Conservation (phyloP, 1,140 invertebrate species). For the Drosophila pruinosa region DNA sequence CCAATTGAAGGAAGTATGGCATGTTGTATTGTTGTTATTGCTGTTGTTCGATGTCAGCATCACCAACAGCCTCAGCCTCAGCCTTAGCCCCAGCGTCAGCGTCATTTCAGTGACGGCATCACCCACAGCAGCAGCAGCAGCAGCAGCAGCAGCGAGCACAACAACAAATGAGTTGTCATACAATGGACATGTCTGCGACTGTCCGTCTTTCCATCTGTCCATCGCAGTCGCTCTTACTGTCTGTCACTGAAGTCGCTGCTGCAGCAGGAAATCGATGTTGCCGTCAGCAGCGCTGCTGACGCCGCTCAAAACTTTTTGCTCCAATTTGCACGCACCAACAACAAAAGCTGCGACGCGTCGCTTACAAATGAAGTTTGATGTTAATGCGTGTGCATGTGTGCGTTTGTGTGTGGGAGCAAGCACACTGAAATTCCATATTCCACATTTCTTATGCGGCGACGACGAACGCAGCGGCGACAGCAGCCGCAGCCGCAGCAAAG, state of each 20-base stretch:
- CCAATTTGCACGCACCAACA: slow-evolving; percentile 61
- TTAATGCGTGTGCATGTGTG: background rate
- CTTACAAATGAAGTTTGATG: slow-evolving; percentile 15
- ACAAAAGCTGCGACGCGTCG: slow-evolving; percentile 38
- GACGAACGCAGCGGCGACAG: slow-evolving; percentile 44
- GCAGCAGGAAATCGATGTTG: slow-evolving; percentile 44
- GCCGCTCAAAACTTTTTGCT: slow-evolving; percentile 37
- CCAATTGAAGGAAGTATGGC: slow-evolving; percentile 59
- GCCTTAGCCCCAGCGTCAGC: background rate
- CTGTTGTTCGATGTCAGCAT: background rate
- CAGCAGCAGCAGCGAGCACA: slow-evolving; percentile 17
- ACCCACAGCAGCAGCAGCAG: slow-evolving; percentile 49
- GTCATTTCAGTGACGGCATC: slow-evolving; percentile 57
- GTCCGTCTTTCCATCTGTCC: slow-evolving; percentile 7
- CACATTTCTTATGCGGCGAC: slow-evolving; percentile 61
- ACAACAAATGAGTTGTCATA: slow-evolving; percentile 68
- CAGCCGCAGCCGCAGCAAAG: slow-evolving; percentile 22
- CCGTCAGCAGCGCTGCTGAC: slow-evolving; percentile 17
- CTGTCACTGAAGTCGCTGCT: slow-evolving; percentile 28
- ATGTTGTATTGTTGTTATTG: slow-evolving; percentile 19
- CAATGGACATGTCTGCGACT: slow-evolving; percentile 30
- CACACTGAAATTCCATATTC: slow-evolving; percentile 70
- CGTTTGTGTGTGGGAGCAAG: slow-evolving; percentile 46
- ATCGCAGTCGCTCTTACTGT: no score
- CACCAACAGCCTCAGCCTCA: slow-evolving; percentile 8